phyloP scores from a whole-genome alignment of 2,888 invertebrate genomes.

The Drosophila buzzatii region DNA sequence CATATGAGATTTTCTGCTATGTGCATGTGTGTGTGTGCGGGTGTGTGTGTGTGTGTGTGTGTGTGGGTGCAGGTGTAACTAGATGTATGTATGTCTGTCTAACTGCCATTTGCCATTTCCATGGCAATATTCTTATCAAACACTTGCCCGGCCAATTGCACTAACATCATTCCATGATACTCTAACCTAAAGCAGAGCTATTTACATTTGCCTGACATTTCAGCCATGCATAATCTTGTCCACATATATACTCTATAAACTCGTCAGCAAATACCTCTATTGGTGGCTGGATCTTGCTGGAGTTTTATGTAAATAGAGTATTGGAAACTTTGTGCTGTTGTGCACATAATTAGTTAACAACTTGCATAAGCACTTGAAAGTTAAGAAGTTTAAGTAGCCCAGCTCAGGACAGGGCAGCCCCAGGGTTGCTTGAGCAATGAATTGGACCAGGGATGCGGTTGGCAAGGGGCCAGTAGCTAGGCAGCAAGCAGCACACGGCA shows the following conservation, averaged over 20 bases:
- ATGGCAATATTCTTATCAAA: constrained; percentile 55
- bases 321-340: constrained; percentile 39
- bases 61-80: constrained; percentile 1
- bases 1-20: constrained; percentile 43
- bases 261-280: neutral
- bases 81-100: neutral
- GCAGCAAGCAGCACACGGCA: constrained; percentile 4
- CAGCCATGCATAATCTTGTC: neutral
- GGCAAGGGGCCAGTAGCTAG: constrained; percentile 13
- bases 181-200: constrained; percentile 2
- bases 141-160: constrained; percentile 49
- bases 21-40: neutral
- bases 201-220: neutral
- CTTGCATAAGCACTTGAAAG: constrained; percentile 64
- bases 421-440: constrained; percentile 19
- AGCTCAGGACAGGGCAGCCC: constrained; percentile 6
- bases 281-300: neutral
- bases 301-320: constrained; percentile 16
- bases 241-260: neutral
- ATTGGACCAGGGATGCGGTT: constrained; percentile 8
- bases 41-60: neutral
- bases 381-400: constrained; percentile 68
- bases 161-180: constrained; percentile 19
- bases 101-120: constrained; percentile 33
- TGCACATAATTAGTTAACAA: constrained; percentile 70